Conservation (phyloP, 1,140 invertebrate species). For the Drosophila nigromelanica region DNA sequence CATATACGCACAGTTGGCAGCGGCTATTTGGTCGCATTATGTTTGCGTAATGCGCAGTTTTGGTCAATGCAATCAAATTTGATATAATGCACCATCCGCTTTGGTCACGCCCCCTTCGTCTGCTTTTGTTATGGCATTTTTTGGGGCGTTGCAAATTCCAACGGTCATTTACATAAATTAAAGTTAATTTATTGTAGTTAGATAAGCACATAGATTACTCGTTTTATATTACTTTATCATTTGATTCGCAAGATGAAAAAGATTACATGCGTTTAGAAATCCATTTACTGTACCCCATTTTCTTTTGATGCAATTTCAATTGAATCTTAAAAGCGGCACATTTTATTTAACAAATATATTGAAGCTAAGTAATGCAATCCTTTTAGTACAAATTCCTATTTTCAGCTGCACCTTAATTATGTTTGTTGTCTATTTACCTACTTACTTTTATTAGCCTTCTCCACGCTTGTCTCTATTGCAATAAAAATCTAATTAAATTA, state of each 20-base stretch:
- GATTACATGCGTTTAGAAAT: conserved; percentile 1
- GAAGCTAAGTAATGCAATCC: not conserved
- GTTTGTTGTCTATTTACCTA: conserved; percentile 2
- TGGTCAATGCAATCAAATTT: conserved; percentile 64
- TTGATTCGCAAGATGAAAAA: conserved; percentile 2
- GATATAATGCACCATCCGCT: conserved; percentile 58
- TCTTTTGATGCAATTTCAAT: not conserved
- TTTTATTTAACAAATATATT: not conserved
- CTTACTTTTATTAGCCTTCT: conserved; percentile 1
- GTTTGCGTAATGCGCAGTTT: conserved; percentile 47
- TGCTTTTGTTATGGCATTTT: conserved; percentile 34
- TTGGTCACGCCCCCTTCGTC: conserved; percentile 17
- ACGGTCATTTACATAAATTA: conserved; percentile 64
- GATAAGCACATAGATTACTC: conserved; percentile 2
- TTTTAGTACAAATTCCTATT: not conserved
- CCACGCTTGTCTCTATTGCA: not conserved
- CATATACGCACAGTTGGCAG: conserved; percentile 11
- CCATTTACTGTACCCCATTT: not conserved
- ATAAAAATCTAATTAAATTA: conserved; percentile 60
- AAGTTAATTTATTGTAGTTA: conserved; percentile 52
- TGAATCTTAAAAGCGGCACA: not conserved
- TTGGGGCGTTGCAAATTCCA: conserved; percentile 44
- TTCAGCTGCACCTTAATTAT: not conserved
- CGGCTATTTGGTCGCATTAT: conserved; percentile 34
- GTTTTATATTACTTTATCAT: not conserved